Base-by-base conservation (phyloP, 2,888 invertebrate genomes). In the Leptura quadrifasciata region DNA sequence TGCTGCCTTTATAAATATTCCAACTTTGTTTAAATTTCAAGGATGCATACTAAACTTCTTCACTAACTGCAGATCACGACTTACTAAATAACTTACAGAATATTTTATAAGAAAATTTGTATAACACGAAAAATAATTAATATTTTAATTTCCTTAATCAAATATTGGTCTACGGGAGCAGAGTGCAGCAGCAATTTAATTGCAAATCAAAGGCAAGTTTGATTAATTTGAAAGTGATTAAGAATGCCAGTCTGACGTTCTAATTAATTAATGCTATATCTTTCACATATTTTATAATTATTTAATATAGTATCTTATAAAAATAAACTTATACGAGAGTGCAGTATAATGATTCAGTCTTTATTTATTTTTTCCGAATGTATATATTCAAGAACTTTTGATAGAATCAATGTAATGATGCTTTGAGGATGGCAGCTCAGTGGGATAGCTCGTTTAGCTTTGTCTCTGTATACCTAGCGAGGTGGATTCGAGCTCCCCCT, bases 1-100 rank as follows among this genome's bases (percentile, higher is more conserved):
- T 81, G 82, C 83, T 77, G 81, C 79, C 86, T 85, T 85, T 86
- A 86, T 86, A 87, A 86, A 87, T 86, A 86, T 86, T 86, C 86
- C 79, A 82, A 85, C 85, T 86, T 86, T 86, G 86, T 86, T 86
- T 85, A 86, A 86, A 84, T 86, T 85, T 84, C 82, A 78, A 82
- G 84, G 83, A 84, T 81, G 84, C 80, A 81, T 79, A 81, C 81
- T 81, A 81, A 82, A 82, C 82, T 82, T 81, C 79, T 75, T 75
- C 65, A 72, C 74, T 76, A 72, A 77, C 81, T 81, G 79, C 81
- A 79, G 81, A 81, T 82, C 82, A 81, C 81, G 82, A 79, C 80
- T 81, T 79, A 71, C 68, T 75, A 78, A 79, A 79, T 76, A 77
- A 76, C 73, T 77, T 78, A 55, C 27, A 52, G 76, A 76, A 76